A percentile compares a stretch with the other conserved stretches of the same genome.
These are phyloP conservation scores for Dinomys branickii DNA, from an alignment of 2,113 vertebrate genomes.

Conservation along the genomic window DNA sequence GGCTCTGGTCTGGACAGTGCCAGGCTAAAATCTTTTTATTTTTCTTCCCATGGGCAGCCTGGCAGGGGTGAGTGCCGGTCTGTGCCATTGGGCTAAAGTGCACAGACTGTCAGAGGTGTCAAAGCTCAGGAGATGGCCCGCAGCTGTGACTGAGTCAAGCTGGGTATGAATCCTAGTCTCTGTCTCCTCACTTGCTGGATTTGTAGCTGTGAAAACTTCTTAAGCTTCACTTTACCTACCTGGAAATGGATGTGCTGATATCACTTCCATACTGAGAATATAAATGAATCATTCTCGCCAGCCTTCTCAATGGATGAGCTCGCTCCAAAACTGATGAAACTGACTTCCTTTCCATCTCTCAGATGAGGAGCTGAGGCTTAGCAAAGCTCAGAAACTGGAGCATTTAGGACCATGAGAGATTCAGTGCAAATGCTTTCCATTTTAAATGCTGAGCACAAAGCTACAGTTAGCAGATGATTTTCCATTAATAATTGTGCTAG, in stretches of 20 bases:
- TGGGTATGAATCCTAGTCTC: neutral
- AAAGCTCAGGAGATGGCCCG: neutral
- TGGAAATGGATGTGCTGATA: neutral
- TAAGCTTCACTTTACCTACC: neutral
- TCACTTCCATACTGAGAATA: accelerated
- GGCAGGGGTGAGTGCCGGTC: neutral
- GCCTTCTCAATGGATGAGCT: neutral
- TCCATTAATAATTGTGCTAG: neutral
- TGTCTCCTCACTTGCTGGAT: neutral
- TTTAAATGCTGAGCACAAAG: accelerated
- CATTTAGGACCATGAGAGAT: too few relatives aligned
- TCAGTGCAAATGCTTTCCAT: neutral
- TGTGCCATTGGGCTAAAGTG: accelerated
- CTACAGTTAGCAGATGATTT: neutral
- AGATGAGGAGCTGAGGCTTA: neutral
- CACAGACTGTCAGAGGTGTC: neutral
- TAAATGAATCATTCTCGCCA: neutral
- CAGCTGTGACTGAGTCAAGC: neutral
- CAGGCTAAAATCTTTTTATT: neutral
- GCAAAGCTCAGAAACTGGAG: neutral
- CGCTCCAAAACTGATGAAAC: neutral
- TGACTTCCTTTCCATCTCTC: neutral
- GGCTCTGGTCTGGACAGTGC: neutral
- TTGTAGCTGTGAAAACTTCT: neutral
- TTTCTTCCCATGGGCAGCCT: neutral